Evolutionary conservation across 2,888 invertebrate genomes (phyloP).

Genomic region (Caenorhabditis imperialis): DNA sequence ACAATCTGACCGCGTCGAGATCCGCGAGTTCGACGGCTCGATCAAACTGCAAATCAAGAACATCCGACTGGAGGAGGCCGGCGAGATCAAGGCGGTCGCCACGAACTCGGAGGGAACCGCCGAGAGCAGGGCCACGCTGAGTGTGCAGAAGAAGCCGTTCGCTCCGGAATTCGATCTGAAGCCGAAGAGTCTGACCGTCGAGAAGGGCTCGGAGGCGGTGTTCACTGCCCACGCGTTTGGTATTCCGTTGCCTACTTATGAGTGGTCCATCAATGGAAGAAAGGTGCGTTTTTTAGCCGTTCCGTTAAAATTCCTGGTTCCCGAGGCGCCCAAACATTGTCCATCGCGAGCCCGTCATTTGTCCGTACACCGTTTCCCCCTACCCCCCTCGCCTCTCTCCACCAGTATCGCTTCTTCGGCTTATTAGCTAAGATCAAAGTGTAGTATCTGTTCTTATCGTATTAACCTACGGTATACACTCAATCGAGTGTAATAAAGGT

Average conservation of each 20-base stretch:
- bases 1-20: constrained; percentile 67
- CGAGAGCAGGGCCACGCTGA: constrained; percentile 48
- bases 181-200: constrained; percentile 65
- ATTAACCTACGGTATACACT: constrained; percentile 60
- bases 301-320: too few relatives aligned
- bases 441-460: constrained; percentile 61
- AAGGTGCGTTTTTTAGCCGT: too few relatives aligned
- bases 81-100: constrained; percentile 78
- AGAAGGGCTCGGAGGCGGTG: constrained; percentile 68
- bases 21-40: constrained; percentile 75
- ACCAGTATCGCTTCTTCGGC: constrained; percentile 56
- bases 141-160: constrained; percentile 60
- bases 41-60: constrained; percentile 72
- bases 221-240: constrained; percentile 74
- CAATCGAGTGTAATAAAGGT: constrained; percentile 55
- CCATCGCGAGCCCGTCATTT: too few relatives aligned
- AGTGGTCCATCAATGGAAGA: constrained; percentile 71
- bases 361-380: too few relatives aligned
- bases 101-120: constrained; percentile 77
- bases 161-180: constrained; percentile 57
- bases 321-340: too few relatives aligned
- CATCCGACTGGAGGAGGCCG: constrained; percentile 69
- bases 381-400: too few relatives aligned
- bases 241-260: constrained; percentile 69
- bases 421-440: constrained; percentile 60